Base-by-base conservation (phyloP, 2,888 invertebrate genomes). In the Seira sanloemensis region DNA sequence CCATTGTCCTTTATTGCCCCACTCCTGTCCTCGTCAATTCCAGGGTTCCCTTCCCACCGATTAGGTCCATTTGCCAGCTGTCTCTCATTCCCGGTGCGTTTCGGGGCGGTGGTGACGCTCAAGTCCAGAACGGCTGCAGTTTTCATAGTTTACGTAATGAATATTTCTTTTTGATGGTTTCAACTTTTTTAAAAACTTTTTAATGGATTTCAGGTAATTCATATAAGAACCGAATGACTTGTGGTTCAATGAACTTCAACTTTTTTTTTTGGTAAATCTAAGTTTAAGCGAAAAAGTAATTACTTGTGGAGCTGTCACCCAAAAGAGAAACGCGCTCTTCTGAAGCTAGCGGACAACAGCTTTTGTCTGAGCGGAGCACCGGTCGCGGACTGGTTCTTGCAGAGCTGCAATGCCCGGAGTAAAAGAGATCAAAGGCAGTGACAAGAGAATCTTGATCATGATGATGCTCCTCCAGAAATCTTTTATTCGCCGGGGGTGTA, bases 1-100 rank as follows among this genome's bases (percentile, higher is more conserved):
- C 71, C 78, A 65, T 66, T 79, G 79, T 78, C 78, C 27, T 78
- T 84, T 84, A 78, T 84, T 83, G 78, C 74, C 78, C 74, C 78
- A 72, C 67, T 37, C 65, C 23, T 12, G 66, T 16, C 21, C 27
- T 27, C 26, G 46, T 66, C 58, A 46, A 37, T 37, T 37, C 4
- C 37, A 37, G 37, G 12, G 37, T 78, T 78, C 71, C 18, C 7
- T 65, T 37, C 27, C 1, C 23, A n/a, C 25, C 67, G 18, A 37
- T 62, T 37, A n/a, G n/a, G n/a, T n/a, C n/a, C n/a, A 37, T 37
- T 37, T 37, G 4, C 26, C 0, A 26, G 25, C 65, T 69, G 26
- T 23, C 66, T 58, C 21, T 27, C 81, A 7, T 12, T 12, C 0
- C 21, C 62, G 25, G 2, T 19, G 21, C 69, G 26, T 50, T 19